Evolutionary conservation across 1,140 invertebrate species (phyloP), one percentile per base, ranked within the genome.

Genomic region (Drosophila sp.): DNA sequence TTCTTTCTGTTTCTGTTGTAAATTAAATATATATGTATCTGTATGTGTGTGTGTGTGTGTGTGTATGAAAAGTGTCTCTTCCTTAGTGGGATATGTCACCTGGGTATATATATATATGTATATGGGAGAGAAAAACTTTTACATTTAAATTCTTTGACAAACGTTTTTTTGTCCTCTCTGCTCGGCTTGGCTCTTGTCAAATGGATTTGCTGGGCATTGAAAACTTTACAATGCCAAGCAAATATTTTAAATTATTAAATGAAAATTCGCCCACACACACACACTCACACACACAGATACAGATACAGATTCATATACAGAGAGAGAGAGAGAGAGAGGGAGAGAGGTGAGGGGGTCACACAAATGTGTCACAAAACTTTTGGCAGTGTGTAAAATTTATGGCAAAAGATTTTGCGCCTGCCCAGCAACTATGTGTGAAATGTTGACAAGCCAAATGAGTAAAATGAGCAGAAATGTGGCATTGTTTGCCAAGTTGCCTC

Each of bases 381-480:
- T 79, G 82, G 68, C 75, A 79, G 47, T 77, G 67, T 76, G 66
- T 66, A 66, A 60, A 84, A 84, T 84, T 85, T 85, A 84, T 84
- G 81, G 70, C 69, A 25, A 64, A 70, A 68, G 78, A 86, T 71
- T 50, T 80, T 72, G 60, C 66, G 41, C 50, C 77, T 50, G 57
- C 61, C 44, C 50, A 44, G 55, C 55, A 80, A 67, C 55, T 67
- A 79, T 79, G 79, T 82, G 65, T 44, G 72, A 85, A 87, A 86
- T 82, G 84, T 85, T 85, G 83, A 85, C 82, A 87, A 79, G 75
- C 70, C 82, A 75, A 86, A 85, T 85, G 82, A 81, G 79, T 62
- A 67, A 72, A 80, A 80, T 80, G 72, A 80, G 81, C 60, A 71
- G 66, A 80, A 80, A 71, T 72, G 60, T 41, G 64, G 66, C 70